Evolutionary conservation across 2,888 invertebrate species (phyloP), one percentile per base, ranked within the genome.

Genomic region (Anticlea derivata): DNA sequence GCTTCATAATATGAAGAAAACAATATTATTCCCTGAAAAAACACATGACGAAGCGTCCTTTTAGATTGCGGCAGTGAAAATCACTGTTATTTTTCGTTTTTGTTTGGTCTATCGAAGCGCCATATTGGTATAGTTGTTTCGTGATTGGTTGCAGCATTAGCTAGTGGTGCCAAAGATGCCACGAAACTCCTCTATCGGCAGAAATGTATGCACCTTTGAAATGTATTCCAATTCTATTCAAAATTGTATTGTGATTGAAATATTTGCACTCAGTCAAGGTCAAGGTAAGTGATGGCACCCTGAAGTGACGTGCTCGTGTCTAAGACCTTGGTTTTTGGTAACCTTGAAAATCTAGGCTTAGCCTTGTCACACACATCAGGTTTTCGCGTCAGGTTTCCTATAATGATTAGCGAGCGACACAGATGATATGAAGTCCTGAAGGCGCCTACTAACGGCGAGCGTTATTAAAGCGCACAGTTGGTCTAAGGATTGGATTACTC

Each of bases 221-320:
- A n/a, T n/a, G n/a, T n/a, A n/a, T n/a, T n/a, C n/a, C n/a, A n/a
- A 17, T 31, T 33, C 7, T 31, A 26, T 26, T 27, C 44, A 7
- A 34, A 26, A 38, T 37, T 37, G 11, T 6, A 38, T 37, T 37
- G 11, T 6, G 10, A 20, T 8, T 26, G 24, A 41, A 58, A 67
- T 78, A 80, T 84, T 86, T 85, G 80, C 87, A 87, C 87, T 87
- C 87, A 78, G 85, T 57, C 52, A 49, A n/a, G n/a, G 24, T 29
- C 7, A 75, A 73, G 83, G 88, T 88, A 86, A 88, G 88, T 86
- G 60, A 78, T 83, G 86, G 82, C 86, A 82, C 60, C 50, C 55
- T 37, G 22, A 37, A 40, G 50, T 35, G 37, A 12, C 12, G 46
- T 48, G 66, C 73, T 33, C 22, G 78, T 49, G 2, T 17, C 38